Evolutionary conservation across 2,113 vertebrate genomes (phyloP).

Genomic region (Cyphomyrus discorhynchus): DNA sequence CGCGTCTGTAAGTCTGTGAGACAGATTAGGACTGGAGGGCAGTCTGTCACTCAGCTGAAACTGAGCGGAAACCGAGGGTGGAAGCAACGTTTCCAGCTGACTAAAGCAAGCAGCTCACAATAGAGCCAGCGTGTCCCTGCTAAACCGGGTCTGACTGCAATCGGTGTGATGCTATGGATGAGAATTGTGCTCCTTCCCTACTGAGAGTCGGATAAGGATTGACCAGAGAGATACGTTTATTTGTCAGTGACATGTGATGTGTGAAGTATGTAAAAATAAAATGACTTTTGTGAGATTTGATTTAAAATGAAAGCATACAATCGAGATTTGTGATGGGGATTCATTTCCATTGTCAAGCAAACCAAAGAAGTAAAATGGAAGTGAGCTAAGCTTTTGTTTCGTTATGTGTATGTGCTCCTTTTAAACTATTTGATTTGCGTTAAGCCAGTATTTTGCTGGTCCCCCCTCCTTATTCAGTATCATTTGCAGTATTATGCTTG

Average conservation of each 20-base stretch:
- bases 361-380: neutral
- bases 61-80: neutral
- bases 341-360: slow-evolving; percentile 22
- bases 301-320: neutral
- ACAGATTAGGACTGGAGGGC: slow-evolving; percentile 1
- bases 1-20: neutral
- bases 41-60: neutral
- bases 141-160: neutral
- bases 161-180: neutral
- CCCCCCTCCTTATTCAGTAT: slow-evolving; percentile 43
- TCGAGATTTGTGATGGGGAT: slow-evolving; percentile 24
- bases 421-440: slow-evolving; percentile 47
- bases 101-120: neutral
- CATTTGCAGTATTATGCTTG: slow-evolving; percentile 37
- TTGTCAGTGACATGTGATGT: neutral
- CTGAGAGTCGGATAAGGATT: neutral
- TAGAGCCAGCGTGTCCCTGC: no score
- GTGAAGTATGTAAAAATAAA: neutral
- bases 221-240: neutral
- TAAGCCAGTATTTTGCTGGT: slow-evolving; percentile 40
- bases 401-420: slow-evolving; percentile 34
- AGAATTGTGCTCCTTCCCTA: neutral
- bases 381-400: slow-evolving; percentile 11
- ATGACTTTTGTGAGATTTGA: neutral
- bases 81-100: neutral